Percentiles rank a stretch among this genome's conserved stretches.
Conservation (phyloP, 2,113 vertebrate genomes). For the Lucifuga dentata region DNA sequence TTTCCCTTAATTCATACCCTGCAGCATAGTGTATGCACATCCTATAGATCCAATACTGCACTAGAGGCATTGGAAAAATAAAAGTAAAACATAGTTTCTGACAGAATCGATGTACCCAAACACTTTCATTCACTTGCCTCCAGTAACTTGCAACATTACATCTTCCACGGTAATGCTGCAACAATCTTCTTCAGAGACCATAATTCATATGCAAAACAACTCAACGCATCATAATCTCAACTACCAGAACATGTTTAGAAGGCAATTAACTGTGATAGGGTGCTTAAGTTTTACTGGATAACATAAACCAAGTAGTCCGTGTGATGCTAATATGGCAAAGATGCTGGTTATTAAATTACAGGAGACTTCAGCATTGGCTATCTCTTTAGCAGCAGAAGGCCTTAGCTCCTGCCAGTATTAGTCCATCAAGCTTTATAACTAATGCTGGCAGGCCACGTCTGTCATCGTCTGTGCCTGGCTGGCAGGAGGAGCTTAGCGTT, state of each 20-base stretch:
- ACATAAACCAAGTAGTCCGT: not conserved
- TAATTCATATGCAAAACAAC: too few species aligned
- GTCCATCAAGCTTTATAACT: conserved; percentile 28
- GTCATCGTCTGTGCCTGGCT: conserved; percentile 43
- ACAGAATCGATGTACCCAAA: too few species aligned
- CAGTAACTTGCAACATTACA: too few species aligned
- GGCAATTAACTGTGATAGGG: conserved; percentile 8
- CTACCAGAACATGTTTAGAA: not conserved
- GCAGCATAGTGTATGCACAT: too few species aligned
- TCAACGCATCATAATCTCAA: too few species aligned
- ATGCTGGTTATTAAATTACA: conserved; percentile 4
- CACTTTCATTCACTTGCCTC: too few species aligned
- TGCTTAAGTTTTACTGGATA: not conserved
- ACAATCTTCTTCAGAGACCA: too few species aligned
- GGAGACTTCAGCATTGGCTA: not conserved
- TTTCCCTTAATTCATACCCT: not conserved
- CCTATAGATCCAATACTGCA: too few species aligned
- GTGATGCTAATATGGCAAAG: not conserved
- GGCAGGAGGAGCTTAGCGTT: conserved; percentile 42
- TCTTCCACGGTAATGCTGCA: too few species aligned
- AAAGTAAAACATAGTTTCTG: too few species aligned
- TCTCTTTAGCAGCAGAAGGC: conserved; percentile 6
- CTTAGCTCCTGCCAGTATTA: conserved; percentile 15
- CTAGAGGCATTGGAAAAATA: too few species aligned
- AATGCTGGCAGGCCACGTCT: conserved; percentile 52